These are phyloP conservation scores for Masticophis lateralis DNA, from an alignment of 2,797 vertebrate species.

Conservation along the genomic window DNA sequence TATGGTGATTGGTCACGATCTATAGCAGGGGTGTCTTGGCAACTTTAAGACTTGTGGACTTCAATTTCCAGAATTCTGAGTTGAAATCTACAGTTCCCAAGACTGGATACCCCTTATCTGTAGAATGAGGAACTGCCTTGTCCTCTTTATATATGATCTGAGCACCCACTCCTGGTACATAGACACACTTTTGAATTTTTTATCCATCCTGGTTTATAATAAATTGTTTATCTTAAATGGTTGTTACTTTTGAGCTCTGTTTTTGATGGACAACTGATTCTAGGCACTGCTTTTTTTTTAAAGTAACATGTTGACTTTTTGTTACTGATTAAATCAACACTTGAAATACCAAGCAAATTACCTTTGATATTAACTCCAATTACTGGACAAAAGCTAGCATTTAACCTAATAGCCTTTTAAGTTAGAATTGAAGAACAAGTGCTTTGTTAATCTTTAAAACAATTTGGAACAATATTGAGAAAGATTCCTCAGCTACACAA, in stretches of 20 bases:
- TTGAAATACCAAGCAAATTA: background rate
- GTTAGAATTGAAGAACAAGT: background rate
- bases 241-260: background rate
- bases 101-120: background rate
- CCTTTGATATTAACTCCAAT: background rate
- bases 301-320: background rate
- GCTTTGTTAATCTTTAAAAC: background rate
- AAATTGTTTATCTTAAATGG: background rate
- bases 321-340: constrained; percentile 10
- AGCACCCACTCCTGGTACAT: background rate
- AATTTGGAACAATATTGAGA: background rate
- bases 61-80: background rate
- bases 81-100: background rate
- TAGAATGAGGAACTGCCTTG: background rate
- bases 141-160: background rate
- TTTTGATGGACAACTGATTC: background rate
- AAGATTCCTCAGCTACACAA: background rate
- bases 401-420: background rate
- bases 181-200: background rate
- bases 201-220: background rate
- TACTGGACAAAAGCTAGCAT: background rate
- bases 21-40: background rate
- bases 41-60: background rate
- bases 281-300: background rate
- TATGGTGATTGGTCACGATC: constrained; percentile 50